A percentile compares a stretch with the other conserved stretches of the same genome.
These are phyloP conservation scores for Stigmatopora nigra DNA, from an alignment of 2,113 vertebrate species.

Conservation along the genomic window DNA sequence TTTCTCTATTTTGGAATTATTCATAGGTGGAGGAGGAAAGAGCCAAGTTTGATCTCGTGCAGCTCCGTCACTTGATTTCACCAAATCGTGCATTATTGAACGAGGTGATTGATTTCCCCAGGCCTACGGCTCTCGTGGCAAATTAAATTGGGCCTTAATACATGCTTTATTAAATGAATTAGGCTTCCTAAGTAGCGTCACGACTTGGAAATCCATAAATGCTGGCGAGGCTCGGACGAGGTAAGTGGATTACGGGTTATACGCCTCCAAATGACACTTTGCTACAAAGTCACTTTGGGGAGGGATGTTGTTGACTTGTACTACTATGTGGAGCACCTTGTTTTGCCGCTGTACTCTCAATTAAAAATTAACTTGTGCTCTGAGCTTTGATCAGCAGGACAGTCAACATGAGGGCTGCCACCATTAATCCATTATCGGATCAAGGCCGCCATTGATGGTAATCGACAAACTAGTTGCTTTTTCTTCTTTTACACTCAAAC, in stretches of 20 bases:
- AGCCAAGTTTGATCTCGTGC: slow-evolving; percentile 8
- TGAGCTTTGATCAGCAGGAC: slow-evolving; percentile 3
- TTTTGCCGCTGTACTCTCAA: neutral
- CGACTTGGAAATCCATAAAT: slow-evolving; percentile 59
- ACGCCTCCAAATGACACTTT: slow-evolving; percentile 37
- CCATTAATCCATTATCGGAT: no score
- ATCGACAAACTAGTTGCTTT: no score
- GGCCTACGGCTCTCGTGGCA: slow-evolving; percentile 37
- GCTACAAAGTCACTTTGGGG: slow-evolving; percentile 34
- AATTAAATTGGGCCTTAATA: slow-evolving; percentile 54
- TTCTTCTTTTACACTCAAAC: no score
- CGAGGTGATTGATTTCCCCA: slow-evolving; percentile 44
- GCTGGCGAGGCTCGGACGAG: slow-evolving; percentile 42
- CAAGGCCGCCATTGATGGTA: no score
- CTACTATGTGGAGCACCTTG: slow-evolving; percentile 10
- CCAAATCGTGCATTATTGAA: slow-evolving; percentile 55
- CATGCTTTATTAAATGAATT: slow-evolving; percentile 61
- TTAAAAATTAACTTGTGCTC: slow-evolving; percentile 7
- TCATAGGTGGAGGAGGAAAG: slow-evolving; percentile 16
- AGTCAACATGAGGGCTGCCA: neutral
- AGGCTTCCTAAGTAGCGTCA: slow-evolving; percentile 49
- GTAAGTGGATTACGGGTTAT: slow-evolving; percentile 63
- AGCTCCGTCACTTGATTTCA: slow-evolving; percentile 30
- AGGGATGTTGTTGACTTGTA: neutral
- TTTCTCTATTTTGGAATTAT: slow-evolving; percentile 19